These are phyloP conservation scores for Eurois occulta DNA, from an alignment of 2,888 invertebrate species.

Conservation along the genomic window DNA sequence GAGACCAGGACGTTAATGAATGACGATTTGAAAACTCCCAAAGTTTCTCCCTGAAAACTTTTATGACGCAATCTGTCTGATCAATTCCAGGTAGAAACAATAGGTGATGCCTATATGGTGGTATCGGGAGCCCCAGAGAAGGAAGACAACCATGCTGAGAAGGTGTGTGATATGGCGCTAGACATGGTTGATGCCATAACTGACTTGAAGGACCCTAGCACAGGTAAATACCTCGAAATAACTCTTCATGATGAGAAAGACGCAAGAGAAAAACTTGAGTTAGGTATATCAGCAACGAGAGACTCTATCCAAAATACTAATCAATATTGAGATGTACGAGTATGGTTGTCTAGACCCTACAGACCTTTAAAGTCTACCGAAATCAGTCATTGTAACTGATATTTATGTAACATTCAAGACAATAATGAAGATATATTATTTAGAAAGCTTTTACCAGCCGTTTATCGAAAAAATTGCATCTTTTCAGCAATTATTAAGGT, in stretches of 20 bases:
- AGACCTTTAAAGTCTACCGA: neutral
- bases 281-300: neutral
- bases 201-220: constrained; percentile 97
- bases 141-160: constrained; percentile 97
- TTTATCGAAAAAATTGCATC: too few relatives aligned
- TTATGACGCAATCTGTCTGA: neutral
- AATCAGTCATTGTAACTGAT: neutral
- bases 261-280: neutral
- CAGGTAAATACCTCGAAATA: constrained; percentile 89
- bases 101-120: constrained; percentile 99
- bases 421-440: too few relatives aligned
- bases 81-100: constrained; percentile 96
- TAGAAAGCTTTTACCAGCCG: too few relatives aligned
- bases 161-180: constrained; percentile 98
- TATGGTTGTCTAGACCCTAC: neutral
- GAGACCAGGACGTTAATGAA: too few relatives aligned
- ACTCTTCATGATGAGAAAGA: neutral
- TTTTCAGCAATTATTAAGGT: too few relatives aligned
- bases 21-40: neutral
- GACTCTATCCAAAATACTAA: neutral
- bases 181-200: constrained; percentile 98
- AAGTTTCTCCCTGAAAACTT: neutral
- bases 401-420: neutral
- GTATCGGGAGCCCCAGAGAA: constrained; percentile 98
- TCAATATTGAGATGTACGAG: neutral